Percentiles rank a stretch among this genome's conserved stretches.
Evolutionary conservation across 2,888 invertebrate species (phyloP).

Genomic region (Sminthurides aquaticus): DNA sequence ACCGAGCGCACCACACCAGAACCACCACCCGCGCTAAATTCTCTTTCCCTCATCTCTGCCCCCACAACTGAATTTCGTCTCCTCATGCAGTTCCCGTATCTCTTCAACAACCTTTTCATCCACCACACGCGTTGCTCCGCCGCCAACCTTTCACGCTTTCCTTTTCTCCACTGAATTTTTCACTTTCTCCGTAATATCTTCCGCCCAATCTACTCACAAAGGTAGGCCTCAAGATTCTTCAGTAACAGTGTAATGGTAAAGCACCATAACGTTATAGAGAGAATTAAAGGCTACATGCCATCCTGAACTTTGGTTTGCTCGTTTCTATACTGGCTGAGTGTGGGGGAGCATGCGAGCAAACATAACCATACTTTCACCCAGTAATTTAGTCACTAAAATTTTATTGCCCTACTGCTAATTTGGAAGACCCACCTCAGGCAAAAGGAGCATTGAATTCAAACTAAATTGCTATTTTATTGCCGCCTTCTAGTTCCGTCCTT

Average conservation of each 20-base stretch:
- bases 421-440: slow-evolving; percentile 18
- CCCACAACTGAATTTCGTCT: not conserved
- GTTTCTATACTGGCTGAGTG: too few species aligned
- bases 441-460: not conserved
- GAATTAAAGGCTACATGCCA: too few species aligned
- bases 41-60: not conserved
- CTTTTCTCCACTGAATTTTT: not conserved
- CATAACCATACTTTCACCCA: slow-evolving; percentile 18
- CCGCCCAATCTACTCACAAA: not conserved
- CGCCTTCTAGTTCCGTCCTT: not conserved
- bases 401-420: slow-evolving; percentile 20
- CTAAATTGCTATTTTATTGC: not conserved
- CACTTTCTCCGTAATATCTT: not conserved
- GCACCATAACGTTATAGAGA: too few species aligned
- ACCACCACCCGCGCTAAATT: too few species aligned
- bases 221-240: too few species aligned
- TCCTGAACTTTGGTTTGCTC: too few species aligned
- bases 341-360: too few species aligned
- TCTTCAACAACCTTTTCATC: not conserved
- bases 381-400: slow-evolving; percentile 24
- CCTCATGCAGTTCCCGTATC: not conserved
- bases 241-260: too few species aligned
- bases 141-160: not conserved
- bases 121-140: not conserved
- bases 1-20: too few species aligned